Evolutionary conservation across 1,140 invertebrate species (phyloP).

Genomic region (Contarinia nasturtii): DNA sequence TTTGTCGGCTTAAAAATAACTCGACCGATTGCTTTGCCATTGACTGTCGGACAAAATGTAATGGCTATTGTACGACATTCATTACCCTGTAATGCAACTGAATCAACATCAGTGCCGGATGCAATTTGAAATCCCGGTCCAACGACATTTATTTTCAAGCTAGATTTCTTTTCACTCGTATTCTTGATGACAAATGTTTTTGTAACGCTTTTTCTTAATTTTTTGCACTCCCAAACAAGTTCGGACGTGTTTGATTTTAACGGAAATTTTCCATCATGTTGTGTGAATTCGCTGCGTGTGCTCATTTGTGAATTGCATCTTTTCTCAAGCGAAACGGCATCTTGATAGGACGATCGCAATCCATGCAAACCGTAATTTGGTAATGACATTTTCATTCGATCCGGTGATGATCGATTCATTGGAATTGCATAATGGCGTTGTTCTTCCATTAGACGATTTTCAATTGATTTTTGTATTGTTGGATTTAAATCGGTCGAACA

Average conservation of each 20-base stretch:
- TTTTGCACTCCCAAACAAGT: conserved; percentile 19
- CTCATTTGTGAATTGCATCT: conserved; percentile 17
- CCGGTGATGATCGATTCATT: neutral
- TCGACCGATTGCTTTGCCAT: conserved; percentile 15
- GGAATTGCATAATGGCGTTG: neutral
- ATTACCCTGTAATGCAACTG: conserved; percentile 15
- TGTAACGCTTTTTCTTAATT: conserved; percentile 14
- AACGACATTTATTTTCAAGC: conserved; percentile 14
- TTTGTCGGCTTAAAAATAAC: conserved; percentile 14
- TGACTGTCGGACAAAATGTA: conserved; percentile 20
- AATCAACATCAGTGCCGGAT: conserved; percentile 7
- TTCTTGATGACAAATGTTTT: conserved; percentile 22
- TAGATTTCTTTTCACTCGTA: conserved; percentile 14
- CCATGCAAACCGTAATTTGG: neutral
- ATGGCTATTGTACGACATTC: conserved; percentile 18
- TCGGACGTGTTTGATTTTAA: conserved; percentile 17
- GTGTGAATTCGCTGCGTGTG: conserved; percentile 22
- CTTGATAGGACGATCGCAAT: neutral
- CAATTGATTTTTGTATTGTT: neutral
- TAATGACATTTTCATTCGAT: too few relatives aligned
- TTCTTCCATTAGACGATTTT: neutral
- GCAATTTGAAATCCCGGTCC: conserved; percentile 21
- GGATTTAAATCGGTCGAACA: neutral
- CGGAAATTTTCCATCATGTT: conserved; percentile 19
- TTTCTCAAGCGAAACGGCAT: neutral